Conservation (phyloP, 2,113 vertebrate genomes). For the Connochaetes taurinus region DNA sequence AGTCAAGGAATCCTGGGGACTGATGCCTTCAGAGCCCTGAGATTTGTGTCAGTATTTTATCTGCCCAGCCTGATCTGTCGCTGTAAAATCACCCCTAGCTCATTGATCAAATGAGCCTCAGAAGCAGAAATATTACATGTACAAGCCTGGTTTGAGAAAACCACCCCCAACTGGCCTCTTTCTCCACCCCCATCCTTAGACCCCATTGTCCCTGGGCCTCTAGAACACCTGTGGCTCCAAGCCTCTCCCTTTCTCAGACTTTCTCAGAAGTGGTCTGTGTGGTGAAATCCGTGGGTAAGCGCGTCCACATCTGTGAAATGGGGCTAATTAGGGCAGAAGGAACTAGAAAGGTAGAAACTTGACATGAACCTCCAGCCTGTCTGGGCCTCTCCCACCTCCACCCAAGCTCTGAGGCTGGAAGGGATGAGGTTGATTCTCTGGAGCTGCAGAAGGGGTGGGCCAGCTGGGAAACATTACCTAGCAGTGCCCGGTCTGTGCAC, state of each 20-base stretch:
- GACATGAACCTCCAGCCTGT: background rate
- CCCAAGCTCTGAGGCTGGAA: conserved; percentile 67
- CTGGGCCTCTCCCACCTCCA: background rate
- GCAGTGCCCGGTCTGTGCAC: background rate
- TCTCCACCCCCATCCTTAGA: background rate
- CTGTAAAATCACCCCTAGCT: background rate
- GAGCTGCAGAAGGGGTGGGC: background rate
- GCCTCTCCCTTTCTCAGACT: background rate
- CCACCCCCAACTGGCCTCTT: background rate
- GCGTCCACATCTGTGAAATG: conserved; percentile 26
- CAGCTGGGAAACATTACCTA: conserved; percentile 45
- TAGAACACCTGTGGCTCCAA: background rate
- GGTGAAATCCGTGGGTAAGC: background rate
- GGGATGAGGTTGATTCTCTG: conserved; percentile 79
- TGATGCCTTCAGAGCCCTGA: background rate
- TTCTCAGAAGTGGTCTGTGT: background rate
- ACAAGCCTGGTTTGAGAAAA: background rate
- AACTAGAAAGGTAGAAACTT: background rate
- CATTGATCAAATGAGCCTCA: background rate
- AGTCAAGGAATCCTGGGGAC: background rate
- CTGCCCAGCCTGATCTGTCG: background rate
- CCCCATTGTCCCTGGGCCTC: background rate
- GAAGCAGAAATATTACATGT: background rate
- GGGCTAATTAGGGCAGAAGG: background rate
- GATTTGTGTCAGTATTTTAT: background rate